Conservation (phyloP, 2,888 invertebrate genomes). For the Lasioglossum morio region DNA sequence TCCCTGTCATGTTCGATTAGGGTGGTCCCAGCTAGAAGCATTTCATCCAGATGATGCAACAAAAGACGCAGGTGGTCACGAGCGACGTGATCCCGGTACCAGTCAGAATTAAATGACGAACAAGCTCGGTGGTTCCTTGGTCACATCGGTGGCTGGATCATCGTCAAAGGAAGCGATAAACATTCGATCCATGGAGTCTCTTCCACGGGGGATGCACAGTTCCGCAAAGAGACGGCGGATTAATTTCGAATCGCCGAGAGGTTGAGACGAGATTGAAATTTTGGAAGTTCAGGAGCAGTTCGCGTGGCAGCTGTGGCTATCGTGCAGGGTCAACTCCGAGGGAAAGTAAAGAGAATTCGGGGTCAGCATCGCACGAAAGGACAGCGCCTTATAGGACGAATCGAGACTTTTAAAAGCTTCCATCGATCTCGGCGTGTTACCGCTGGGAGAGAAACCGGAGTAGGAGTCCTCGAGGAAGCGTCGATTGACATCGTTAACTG, state of each 20-base stretch:
- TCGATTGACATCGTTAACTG: conserved; percentile 35
- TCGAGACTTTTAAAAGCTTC: background rate
- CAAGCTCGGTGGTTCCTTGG: conserved; percentile 30
- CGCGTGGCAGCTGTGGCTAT: background rate
- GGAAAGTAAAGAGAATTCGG: background rate
- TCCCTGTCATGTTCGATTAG: background rate
- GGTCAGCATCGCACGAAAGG: background rate
- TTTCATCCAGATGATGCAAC: conserved; percentile 35
- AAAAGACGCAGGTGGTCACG: conserved; percentile 10
- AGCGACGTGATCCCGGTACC: conserved; percentile 17
- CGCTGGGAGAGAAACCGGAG: background rate
- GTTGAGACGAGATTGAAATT: background rate
- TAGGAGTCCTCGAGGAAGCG: conserved; percentile 15
- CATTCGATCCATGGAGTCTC: background rate
- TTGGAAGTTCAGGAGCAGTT: background rate
- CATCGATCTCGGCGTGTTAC: conserved; percentile 26
- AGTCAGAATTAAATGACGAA: conserved; percentile 56
- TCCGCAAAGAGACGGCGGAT: background rate
- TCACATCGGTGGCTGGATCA: conserved; percentile 19
- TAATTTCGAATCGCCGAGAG: background rate
- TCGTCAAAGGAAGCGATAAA: conserved; percentile 11
- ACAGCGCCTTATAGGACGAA: background rate
- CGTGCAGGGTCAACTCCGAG: conserved; percentile 8
- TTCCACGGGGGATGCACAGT: background rate
- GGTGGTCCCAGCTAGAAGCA: background rate